Base-by-base conservation (phyloP, 2,888 invertebrate species). In the Ophion slaviceki region DNA sequence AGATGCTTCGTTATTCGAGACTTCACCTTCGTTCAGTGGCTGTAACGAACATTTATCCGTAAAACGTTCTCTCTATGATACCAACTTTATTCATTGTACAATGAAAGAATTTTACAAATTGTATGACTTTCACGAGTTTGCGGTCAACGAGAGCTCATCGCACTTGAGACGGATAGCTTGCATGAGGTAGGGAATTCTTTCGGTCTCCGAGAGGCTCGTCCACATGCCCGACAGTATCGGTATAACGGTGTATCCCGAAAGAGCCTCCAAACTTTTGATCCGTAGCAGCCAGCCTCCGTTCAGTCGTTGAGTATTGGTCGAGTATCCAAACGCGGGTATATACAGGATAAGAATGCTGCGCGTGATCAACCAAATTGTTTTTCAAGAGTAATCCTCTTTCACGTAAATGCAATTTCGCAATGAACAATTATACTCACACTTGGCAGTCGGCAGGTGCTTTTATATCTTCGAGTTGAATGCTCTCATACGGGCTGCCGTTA, bases 121-220 rank as follows among this genome's bases (percentile, higher is more conserved):
- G 40, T 57, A 17, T 64, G 5, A 10, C 24, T 59, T 68, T 83
- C 77, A 87, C 47, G 53, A 82, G 62, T 77, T 83, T 0, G 79
- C 75, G 40, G 77, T 74, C 6, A 84, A 68, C 28, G 86, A 86
- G 57, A 83, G 20, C 45, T 94, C 91, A 94, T 94, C 86, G 93
- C 95, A 87, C 94, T 94, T 94, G 93, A 95, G 76, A 94, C 95
- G 92, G 93, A 96, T 94, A 92, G 95, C 95, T 64, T 96, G 94
- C 95, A 96, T 95, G 57, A 97, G 92, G 90, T 95, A 96, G 0
- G 96, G 96, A 85, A 96, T 95, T 89, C 95, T 95, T 92, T 97
- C 96, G 89, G 95, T 94, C 64, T 95, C 94, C 0, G 95, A 94
- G 7, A 96, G 92, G 2, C 91, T 90, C 7, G 93, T 89, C 96